These are phyloP conservation scores for Tenthredo notha DNA, from an alignment of 2,888 invertebrate genomes.

Conservation along the genomic window DNA sequence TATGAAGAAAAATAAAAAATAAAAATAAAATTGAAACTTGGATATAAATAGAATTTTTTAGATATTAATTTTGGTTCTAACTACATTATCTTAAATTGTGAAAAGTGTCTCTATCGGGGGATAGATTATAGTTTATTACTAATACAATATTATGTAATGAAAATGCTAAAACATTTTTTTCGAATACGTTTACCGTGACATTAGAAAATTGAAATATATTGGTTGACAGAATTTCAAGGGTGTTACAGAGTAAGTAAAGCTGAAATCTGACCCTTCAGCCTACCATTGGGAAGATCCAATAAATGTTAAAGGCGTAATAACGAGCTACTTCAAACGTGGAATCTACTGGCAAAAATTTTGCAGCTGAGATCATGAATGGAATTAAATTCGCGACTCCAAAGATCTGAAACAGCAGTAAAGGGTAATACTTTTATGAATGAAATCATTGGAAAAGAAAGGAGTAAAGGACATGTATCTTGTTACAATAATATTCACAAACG, in stretches of 20 bases:
- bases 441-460: background rate
- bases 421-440: background rate
- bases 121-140: background rate
- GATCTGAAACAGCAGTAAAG: background rate
- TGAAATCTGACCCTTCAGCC: conserved; percentile 5
- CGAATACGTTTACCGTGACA: background rate
- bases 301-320: conserved; percentile 15
- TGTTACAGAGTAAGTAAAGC: background rate
- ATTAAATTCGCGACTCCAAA: background rate
- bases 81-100: background rate
- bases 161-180: background rate
- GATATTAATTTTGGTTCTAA: background rate
- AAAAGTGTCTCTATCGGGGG: background rate
- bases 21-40: background rate
- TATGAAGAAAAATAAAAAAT: background rate
- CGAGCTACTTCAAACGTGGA: background rate
- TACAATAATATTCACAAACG: background rate
- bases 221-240: background rate
- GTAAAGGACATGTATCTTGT: background rate
- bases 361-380: background rate
- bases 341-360: background rate
- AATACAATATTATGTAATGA: background rate
- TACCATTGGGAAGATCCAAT: conserved; percentile 23
- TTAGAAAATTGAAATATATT: background rate
- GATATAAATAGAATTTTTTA: background rate